These are phyloP conservation scores for Drosophila neonasuta DNA, from an alignment of 2,888 invertebrate genomes.

Conservation along the genomic window DNA sequence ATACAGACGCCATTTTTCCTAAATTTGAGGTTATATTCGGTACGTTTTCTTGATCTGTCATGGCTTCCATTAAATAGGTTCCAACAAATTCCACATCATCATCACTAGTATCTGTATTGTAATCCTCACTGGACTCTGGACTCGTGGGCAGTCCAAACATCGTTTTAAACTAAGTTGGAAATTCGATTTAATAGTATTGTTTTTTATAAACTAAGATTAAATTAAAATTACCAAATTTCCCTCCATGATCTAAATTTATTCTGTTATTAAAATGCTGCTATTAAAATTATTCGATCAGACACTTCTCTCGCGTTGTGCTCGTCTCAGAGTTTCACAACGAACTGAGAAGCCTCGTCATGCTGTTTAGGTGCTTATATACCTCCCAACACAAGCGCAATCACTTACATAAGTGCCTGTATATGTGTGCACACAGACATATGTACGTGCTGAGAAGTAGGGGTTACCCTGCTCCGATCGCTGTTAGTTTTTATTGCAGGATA, in stretches of 20 bases:
- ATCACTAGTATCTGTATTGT: neutral
- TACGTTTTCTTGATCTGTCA: neutral
- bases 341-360: slow-evolving; percentile 11
- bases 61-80: neutral
- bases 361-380: slow-evolving; percentile 24
- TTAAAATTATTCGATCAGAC: neutral
- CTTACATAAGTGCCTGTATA: neutral
- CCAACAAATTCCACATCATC: slow-evolving; percentile 20
- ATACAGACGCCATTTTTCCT: neutral
- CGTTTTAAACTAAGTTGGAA: neutral
- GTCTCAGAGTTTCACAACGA: slow-evolving; percentile 19
- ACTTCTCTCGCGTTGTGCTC: neutral
- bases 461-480: too few relatives aligned
- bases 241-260: slow-evolving; percentile 19
- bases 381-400: neutral
- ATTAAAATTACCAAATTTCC: slow-evolving; percentile 18
- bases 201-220: neutral
- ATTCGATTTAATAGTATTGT: neutral
- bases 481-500: too few relatives aligned
- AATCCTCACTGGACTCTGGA: slow-evolving; percentile 6
- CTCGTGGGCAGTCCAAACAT: slow-evolving; percentile 15
- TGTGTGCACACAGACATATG: neutral
- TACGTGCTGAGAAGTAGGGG: too few relatives aligned
- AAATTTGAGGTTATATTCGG: neutral
- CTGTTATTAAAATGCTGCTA: neutral